phyloP scores from a whole-genome alignment of 1,140 invertebrate species.

The Cydia strobilella region DNA sequence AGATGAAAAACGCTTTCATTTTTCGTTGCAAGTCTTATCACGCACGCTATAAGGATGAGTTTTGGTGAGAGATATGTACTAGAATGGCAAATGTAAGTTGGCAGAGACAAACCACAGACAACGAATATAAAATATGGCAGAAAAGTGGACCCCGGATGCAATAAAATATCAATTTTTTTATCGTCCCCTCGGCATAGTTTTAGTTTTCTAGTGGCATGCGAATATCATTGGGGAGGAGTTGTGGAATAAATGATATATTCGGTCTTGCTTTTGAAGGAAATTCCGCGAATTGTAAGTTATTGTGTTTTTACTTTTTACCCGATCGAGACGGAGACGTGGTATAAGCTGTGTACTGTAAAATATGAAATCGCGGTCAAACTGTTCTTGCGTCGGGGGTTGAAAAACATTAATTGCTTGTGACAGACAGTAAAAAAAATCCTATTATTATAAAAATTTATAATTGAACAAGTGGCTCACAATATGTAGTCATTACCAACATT shows the following conservation, averaged over 20 bases:
- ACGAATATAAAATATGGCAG: slow-evolving; percentile 71
- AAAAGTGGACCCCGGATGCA: slow-evolving; percentile 71
- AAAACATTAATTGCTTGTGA: no score
- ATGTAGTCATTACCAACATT: no score
- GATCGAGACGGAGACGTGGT: not conserved
- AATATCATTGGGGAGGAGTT: slow-evolving; percentile 26
- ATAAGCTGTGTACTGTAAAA: no score
- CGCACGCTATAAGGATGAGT: not conserved
- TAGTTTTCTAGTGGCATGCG: slow-evolving; percentile 49
- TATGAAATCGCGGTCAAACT: no score
- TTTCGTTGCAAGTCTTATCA: not conserved
- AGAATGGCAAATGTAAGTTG: not conserved
- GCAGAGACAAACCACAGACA: slow-evolving; percentile 48
- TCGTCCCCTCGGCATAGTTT: slow-evolving; percentile 61
- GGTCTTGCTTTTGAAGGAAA: not conserved
- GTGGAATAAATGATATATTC: slow-evolving; percentile 4
- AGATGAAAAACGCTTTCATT: not conserved
- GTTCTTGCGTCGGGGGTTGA: no score
- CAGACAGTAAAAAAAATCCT: no score
- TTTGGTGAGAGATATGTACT: not conserved
- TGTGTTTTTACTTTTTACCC: not conserved
- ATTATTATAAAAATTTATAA: no score
- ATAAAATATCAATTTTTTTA: slow-evolving; percentile 78
- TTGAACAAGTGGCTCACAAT: no score
- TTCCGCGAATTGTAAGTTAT: not conserved